Base-by-base conservation (phyloP, 64 coral and sea anemone genomes). In the Montipora efflorescens region DNA sequence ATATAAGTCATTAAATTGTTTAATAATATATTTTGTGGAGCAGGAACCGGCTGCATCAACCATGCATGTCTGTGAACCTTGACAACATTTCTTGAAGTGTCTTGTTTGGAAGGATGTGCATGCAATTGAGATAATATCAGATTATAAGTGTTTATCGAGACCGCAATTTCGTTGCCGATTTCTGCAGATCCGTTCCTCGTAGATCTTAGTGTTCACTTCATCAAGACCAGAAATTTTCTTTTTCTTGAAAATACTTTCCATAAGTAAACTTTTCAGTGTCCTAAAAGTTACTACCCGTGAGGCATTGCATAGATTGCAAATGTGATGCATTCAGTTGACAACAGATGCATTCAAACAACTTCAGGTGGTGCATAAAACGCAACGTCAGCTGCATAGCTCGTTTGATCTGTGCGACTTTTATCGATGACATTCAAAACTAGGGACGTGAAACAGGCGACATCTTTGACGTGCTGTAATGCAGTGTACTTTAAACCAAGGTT, bases 401-500 rank as follows among this genome's bases (percentile, higher is more conserved):
- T 61, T 49, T 72, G 19, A 48, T 86, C 64, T 86, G 64, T 86
- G 9, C 48, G 82, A 86, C 49, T 86, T 86, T 71, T 50, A 86
- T 20, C 64, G 82, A 86, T 86, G 67, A 86, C 62, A 45, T 18
- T 50, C 47, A 78, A 18, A 78, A 49, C 76, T 43, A 72, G 49
- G 46, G 67, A 47, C 18, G 8, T 71, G 36, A 72, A 86, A 71
- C 64, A 48, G 16, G 44, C 14, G 82, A 6, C 19, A 20, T 47
- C 45, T 16, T 8, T 70, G 16, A 71, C 46, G 43, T 20, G 66
- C 11, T 86, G 82, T 69, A 68, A 86, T 86, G 82, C 82, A 86
- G 82, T 86, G 62, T 71, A 48, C 62, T n/a, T 86, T 86, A 50
- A 86, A 86, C 66, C 82, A 86, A 86, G 82, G 82, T 86, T 71